Evolutionary conservation across 2,797 vertebrate genomes (phyloP).

Genomic region (Mallotus villosus): DNA sequence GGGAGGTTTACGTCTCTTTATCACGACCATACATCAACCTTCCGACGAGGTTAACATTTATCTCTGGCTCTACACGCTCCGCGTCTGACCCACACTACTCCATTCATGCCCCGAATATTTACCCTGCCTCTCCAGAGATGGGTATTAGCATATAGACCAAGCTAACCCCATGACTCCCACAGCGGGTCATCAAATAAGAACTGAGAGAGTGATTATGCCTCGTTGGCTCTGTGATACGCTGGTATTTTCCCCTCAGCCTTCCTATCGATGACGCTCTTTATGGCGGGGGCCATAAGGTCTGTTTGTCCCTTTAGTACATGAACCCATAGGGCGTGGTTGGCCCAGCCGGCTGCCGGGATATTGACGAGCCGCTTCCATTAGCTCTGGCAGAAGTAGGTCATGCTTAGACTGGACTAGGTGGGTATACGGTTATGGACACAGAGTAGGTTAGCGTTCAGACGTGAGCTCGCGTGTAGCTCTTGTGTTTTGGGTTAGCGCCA

Average conservation of each 20-base stretch:
- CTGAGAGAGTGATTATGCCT: background rate
- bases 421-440: background rate
- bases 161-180: constrained; percentile 37
- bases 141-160: constrained; percentile 23
- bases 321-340: background rate
- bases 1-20: no score
- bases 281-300: constrained; percentile 16
- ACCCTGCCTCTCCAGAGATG: constrained; percentile 34
- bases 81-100: background rate
- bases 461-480: background rate
- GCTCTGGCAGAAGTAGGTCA: constrained; percentile 52
- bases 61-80: background rate
- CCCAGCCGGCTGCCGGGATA: constrained; percentile 50
- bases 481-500: background rate
- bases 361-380: constrained; percentile 30
- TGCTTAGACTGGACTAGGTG: background rate
- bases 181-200: constrained; percentile 35
- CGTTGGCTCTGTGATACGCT: background rate
- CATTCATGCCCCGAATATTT: constrained; percentile 55
- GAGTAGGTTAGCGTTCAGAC: background rate
- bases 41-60: background rate
- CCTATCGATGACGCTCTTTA: constrained; percentile 9
- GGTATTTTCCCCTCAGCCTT: constrained; percentile 13
- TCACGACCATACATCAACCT: background rate
- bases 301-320: constrained; percentile 27